A percentile compares a stretch with the other conserved stretches of the same genome.
Evolutionary conservation across 2,888 invertebrate genomes (phyloP).

Genomic region (Acronicta leporina): DNA sequence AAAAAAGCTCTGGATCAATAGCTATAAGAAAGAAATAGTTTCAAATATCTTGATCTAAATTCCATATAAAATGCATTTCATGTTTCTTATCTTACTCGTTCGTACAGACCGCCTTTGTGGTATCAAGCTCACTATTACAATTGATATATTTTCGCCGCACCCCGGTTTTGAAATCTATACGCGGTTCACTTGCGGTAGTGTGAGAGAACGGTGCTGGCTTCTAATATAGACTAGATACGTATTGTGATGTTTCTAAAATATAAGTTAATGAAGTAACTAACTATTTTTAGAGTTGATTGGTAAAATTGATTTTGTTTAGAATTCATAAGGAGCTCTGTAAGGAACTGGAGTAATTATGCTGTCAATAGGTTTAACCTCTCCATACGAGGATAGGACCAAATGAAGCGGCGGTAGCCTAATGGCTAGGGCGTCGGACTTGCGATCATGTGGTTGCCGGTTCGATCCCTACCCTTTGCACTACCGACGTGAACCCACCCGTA

Average conservation of each 20-base stretch:
- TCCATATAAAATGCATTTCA: not conserved
- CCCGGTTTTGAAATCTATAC: constrained; percentile 11
- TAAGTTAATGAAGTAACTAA: not conserved
- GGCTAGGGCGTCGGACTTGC: no score
- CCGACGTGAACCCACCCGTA: no score
- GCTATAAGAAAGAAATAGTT: no score
- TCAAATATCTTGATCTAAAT: not conserved
- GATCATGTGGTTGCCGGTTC: no score
- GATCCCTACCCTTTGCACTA: no score
- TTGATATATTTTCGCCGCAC: constrained; percentile 14
- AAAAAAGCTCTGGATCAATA: no score
- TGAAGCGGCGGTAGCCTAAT: no score
- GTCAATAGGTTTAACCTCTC: no score
- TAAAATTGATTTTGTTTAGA: no score
- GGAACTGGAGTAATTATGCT: no score
- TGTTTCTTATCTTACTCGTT: not conserved
- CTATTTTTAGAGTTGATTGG: not conserved
- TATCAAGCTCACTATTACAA: constrained; percentile 3
- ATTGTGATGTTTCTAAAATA: not conserved
- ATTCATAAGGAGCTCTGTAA: no score
- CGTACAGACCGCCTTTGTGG: not conserved
- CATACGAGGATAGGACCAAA: no score
- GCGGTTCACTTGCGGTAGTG: constrained; percentile 18
- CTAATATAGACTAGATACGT: not conserved
- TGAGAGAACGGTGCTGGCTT: not conserved